A percentile compares a stretch with the other conserved stretches of the same genome.
Evolutionary conservation across 2,113 vertebrate genomes (phyloP).

Genomic region (Tichodroma muraria): DNA sequence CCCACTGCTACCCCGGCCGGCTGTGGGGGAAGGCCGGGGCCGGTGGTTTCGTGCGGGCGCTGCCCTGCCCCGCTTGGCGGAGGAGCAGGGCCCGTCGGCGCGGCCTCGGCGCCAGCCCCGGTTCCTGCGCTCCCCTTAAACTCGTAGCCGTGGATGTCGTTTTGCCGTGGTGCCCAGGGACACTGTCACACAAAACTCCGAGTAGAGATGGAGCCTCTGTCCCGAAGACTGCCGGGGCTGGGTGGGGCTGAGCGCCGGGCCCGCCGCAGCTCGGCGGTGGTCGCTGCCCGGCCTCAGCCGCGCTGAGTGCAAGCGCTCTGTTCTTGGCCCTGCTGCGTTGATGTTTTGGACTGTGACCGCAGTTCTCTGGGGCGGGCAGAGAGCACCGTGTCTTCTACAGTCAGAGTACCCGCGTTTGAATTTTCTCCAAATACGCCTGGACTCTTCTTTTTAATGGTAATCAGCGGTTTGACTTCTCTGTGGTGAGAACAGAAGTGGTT

Average conservation of each 20-base stretch:
- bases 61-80: too few relatives aligned
- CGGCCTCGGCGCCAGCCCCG: background rate
- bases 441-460: background rate
- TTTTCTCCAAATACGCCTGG: background rate
- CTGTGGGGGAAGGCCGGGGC: background rate
- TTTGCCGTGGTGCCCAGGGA: background rate
- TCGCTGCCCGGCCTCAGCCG: too few relatives aligned
- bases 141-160: fast-evolving
- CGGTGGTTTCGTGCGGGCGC: background rate
- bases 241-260: background rate
- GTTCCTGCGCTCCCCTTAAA: fast-evolving
- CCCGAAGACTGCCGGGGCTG: background rate
- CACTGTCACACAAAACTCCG: fast-evolving
- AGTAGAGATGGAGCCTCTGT: too few relatives aligned
- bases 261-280: background rate
- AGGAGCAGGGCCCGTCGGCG: background rate
- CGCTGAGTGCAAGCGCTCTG: fast-evolving
- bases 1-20: too few relatives aligned
- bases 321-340: fast-evolving
- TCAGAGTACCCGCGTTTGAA: background rate
- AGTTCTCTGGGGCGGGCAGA: too few relatives aligned
- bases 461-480: fast-evolving
- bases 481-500: too few relatives aligned
- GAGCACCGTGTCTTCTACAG: fast-evolving
- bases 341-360: fast-evolving